phyloP scores from a whole-genome alignment of 2,113 vertebrate genomes.

The Calyptomena viridis region DNA sequence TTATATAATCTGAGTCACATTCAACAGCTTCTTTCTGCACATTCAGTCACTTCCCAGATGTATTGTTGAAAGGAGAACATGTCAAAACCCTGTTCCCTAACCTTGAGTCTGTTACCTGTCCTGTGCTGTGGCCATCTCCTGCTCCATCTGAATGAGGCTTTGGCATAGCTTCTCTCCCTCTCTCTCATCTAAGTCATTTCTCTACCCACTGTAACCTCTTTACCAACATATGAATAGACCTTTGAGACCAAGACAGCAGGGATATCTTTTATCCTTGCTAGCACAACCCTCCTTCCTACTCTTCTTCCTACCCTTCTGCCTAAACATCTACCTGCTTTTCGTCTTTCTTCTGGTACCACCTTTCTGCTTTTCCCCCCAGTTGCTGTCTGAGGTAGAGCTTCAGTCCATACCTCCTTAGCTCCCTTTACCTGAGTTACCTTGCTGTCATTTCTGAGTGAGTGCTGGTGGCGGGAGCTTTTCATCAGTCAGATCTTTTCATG shows the following conservation, averaged over 20 bases:
- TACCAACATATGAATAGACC: neutral
- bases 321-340: neutral
- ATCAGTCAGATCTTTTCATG: neutral
- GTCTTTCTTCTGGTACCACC: neutral
- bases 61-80: neutral
- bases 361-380: neutral
- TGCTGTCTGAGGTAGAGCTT: neutral
- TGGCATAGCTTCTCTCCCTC: neutral
- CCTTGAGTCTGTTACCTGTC: neutral
- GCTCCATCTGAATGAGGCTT: neutral
- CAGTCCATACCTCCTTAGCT: neutral
- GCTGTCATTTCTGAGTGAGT: neutral
- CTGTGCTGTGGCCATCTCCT: neutral
- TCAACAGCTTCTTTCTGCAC: neutral
- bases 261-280: neutral
- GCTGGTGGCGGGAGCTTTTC: neutral
- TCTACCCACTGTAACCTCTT: neutral
- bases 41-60: neutral
- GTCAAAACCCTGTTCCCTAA: neutral
- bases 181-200: neutral
- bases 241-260: neutral
- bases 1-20: neutral
- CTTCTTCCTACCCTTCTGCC: neutral
- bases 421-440: neutral
- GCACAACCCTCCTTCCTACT: neutral